Percentiles rank a stretch among this genome's conserved stretches.
Evolutionary conservation across 2,113 vertebrate genomes (phyloP).

Genomic region (Mola mola): DNA sequence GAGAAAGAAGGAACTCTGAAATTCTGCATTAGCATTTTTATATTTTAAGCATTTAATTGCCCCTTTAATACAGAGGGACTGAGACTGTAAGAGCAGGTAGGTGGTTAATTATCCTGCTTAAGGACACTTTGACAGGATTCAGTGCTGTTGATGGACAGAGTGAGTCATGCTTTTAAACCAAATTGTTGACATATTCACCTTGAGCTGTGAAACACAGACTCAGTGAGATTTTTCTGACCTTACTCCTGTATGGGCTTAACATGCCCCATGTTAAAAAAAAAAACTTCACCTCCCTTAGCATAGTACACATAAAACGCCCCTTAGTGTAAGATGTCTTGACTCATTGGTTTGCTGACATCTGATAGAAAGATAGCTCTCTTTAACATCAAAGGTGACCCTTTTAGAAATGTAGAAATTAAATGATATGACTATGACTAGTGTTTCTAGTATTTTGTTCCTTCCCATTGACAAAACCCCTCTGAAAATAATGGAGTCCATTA

Average conservation of each 20-base stretch:
- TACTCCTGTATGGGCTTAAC: constrained; percentile 9
- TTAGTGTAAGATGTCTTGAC: constrained; percentile 1
- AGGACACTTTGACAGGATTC: constrained; percentile 50
- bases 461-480: too few species aligned
- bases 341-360: background rate
- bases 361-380: background rate
- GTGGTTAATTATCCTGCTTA: constrained; percentile 49
- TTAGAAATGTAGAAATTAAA: too few species aligned
- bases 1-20: constrained; percentile 21
- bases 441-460: too few species aligned
- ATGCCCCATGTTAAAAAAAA: constrained; percentile 1
- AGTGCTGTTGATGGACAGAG: constrained; percentile 45
- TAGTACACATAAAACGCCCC: too few species aligned
- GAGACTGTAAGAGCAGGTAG: constrained; percentile 43
- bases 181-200: constrained; percentile 19
- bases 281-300: too few species aligned
- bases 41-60: constrained; percentile 18
- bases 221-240: constrained; percentile 20
- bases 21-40: constrained; percentile 41
- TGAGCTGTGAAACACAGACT: constrained; percentile 10
- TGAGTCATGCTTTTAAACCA: constrained; percentile 44
- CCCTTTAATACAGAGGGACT: constrained; percentile 29
- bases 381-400: too few species aligned
- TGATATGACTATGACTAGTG: too few species aligned
- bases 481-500: too few species aligned